phyloP scores from a whole-genome alignment of 2,797 vertebrate species.

The Microctenopoma stevenorrisi region DNA sequence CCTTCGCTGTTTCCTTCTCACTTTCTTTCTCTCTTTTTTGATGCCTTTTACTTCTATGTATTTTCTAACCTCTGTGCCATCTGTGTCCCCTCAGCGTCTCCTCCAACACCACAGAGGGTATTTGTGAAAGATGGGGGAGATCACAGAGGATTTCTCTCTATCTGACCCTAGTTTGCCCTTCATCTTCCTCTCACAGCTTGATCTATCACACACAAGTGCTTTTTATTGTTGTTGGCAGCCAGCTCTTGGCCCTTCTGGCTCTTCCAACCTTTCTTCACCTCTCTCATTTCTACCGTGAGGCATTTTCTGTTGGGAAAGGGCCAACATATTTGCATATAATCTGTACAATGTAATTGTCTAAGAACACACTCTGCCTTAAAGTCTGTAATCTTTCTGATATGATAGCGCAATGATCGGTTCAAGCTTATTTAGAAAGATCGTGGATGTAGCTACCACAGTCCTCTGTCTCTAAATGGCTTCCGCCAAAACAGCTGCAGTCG shows the following conservation, averaged over 20 bases:
- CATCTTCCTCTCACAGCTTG: conserved; percentile 69
- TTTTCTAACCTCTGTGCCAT: conserved; percentile 32
- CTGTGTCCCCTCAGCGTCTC: conserved; percentile 43
- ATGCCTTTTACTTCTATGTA: conserved; percentile 12
- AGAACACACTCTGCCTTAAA: conserved; percentile 23
- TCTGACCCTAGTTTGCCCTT: conserved; percentile 71
- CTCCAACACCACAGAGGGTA: conserved; percentile 49
- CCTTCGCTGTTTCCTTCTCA: conserved; percentile 8
- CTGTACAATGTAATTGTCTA: conserved; percentile 1
- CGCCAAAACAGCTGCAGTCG: neutral
- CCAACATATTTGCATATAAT: conserved; percentile 55
- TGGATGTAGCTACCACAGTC: neutral
- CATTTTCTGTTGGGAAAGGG: conserved; percentile 49
- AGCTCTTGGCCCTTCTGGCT: conserved; percentile 56
- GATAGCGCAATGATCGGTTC: conserved; percentile 9
- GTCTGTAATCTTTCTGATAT: conserved; percentile 6
- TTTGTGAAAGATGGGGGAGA: conserved; percentile 65
- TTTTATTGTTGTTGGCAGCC: conserved; percentile 69
- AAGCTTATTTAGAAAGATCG: conserved; percentile 13
- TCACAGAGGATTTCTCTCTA: conserved; percentile 74
- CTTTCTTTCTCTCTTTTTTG: conserved; percentile 11
- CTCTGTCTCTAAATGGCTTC: conserved; percentile 7
- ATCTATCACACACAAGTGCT: conserved; percentile 68
- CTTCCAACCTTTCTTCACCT: conserved; percentile 47
- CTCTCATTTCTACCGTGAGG: conserved; percentile 54